Evolutionary conservation across 2,113 vertebrate species (phyloP).

Genomic region (Nannospalax galili): DNA sequence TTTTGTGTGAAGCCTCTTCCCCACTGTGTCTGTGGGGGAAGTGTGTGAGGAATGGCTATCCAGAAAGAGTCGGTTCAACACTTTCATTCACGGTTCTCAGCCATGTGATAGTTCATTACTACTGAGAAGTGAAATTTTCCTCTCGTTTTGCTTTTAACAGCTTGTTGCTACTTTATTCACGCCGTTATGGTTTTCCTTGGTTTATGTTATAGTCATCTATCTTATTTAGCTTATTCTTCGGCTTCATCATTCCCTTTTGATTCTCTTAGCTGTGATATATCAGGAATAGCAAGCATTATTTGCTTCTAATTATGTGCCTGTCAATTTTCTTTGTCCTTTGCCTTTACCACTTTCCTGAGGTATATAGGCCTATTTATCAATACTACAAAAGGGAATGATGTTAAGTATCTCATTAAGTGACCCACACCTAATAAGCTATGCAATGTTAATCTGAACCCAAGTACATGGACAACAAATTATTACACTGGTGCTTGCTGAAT

Average conservation of each 20-base stretch:
- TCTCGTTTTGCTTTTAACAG: background rate
- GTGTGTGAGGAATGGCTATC: background rate
- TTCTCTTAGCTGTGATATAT: background rate
- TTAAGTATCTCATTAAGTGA: background rate
- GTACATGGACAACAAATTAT: background rate
- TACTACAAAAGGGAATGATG: background rate
- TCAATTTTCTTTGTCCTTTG: background rate
- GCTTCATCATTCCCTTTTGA: background rate
- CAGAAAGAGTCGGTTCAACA: background rate
- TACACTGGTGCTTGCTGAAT: background rate
- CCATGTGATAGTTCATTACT: background rate
- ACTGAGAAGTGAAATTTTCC: background rate
- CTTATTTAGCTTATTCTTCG: background rate
- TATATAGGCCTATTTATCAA: background rate
- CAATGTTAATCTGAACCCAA: background rate
- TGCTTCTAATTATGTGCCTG: background rate
- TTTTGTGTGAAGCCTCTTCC: background rate
- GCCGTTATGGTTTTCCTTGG: background rate
- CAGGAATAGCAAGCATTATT: background rate
- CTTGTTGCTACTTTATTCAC: background rate
- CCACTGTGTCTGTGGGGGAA: background rate
- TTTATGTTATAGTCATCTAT: background rate
- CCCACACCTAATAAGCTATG: background rate
- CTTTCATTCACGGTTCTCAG: background rate
- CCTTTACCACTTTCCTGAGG: background rate